A percentile compares a stretch with the other conserved stretches of the same genome.
phyloP scores from a whole-genome alignment of 2,113 vertebrate genomes.

The Crotalus tigris region DNA sequence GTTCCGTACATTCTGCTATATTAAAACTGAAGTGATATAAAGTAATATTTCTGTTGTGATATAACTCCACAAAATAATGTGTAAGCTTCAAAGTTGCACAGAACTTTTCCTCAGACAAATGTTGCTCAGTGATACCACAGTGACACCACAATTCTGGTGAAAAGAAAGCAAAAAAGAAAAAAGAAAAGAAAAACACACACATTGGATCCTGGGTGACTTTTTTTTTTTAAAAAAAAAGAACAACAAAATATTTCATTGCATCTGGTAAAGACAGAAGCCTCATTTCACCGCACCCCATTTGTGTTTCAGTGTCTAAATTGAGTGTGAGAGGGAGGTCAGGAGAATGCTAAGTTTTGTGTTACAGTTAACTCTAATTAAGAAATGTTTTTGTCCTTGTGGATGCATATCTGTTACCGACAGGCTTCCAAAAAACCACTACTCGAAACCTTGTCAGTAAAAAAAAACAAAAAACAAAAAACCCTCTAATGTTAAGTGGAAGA shows the following conservation, averaged over 20 bases:
- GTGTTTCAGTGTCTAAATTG: constrained; percentile 21
- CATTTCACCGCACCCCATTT: constrained; percentile 1
- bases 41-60: not conserved
- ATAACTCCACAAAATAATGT: not conserved
- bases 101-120: not conserved
- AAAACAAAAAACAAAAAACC: not conserved
- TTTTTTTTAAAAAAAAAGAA: constrained; percentile 1
- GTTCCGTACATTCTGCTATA: not conserved
- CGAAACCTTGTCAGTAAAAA: constrained; percentile 72
- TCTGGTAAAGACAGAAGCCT: not conserved
- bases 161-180: constrained; percentile 21
- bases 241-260: constrained; percentile 20
- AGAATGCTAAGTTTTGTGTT: constrained; percentile 57
- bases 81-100: not conserved
- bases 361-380: constrained; percentile 64
- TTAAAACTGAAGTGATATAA: not conserved
- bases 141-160: not conserved
- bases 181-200: not conserved
- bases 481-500: constrained; percentile 79
- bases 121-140: not conserved
- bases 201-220: constrained; percentile 11
- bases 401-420: constrained; percentile 65
- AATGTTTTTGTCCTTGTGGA: constrained; percentile 62
- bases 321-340: constrained; percentile 32
- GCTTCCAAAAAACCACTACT: constrained; percentile 63